Evolutionary conservation across 2,113 vertebrate genomes (phyloP).

Genomic region (Percopsis transmontana): DNA sequence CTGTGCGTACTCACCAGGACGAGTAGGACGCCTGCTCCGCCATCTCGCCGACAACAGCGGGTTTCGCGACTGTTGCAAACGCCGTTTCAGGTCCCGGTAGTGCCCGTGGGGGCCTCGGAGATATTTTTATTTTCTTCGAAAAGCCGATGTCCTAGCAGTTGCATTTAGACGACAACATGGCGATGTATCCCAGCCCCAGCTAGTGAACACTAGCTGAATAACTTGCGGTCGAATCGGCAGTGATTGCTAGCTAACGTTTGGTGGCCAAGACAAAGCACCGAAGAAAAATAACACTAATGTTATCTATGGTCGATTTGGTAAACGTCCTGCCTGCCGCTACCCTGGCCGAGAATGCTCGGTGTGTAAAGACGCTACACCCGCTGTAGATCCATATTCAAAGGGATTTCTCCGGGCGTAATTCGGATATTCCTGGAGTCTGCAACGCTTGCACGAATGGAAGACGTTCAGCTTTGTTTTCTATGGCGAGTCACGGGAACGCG

Average conservation of each 20-base stretch:
- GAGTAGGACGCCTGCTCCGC: constrained; percentile 83
- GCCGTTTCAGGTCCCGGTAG: constrained; percentile 69
- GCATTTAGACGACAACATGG: constrained; percentile 76
- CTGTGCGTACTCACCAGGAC: constrained; percentile 80
- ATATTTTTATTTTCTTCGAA: constrained; percentile 56
- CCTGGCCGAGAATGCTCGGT: constrained; percentile 63
- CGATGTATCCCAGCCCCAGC: constrained; percentile 69
- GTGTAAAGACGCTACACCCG: constrained; percentile 66
- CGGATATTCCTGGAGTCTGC: constrained; percentile 62
- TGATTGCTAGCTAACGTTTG: constrained; percentile 72
- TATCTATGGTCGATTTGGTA: constrained; percentile 60
- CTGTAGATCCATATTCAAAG: constrained; percentile 74
- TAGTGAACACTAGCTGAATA: constrained; percentile 70
- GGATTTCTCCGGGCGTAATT: constrained; percentile 47
- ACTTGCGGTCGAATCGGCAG: constrained; percentile 65
- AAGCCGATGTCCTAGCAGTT: constrained; percentile 62
- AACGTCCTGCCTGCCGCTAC: constrained; percentile 57
- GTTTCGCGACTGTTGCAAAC: constrained; percentile 65
- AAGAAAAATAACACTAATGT: constrained; percentile 51
- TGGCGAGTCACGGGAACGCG: constrained; percentile 75
- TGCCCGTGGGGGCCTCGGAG: constrained; percentile 62
- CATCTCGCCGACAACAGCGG: constrained; percentile 80
- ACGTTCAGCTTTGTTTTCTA: constrained; percentile 83
- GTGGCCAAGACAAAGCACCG: constrained; percentile 78
- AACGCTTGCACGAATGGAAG: constrained; percentile 71